Conservation (phyloP, 2,797 vertebrate species). For the Mus minutoides region DNA sequence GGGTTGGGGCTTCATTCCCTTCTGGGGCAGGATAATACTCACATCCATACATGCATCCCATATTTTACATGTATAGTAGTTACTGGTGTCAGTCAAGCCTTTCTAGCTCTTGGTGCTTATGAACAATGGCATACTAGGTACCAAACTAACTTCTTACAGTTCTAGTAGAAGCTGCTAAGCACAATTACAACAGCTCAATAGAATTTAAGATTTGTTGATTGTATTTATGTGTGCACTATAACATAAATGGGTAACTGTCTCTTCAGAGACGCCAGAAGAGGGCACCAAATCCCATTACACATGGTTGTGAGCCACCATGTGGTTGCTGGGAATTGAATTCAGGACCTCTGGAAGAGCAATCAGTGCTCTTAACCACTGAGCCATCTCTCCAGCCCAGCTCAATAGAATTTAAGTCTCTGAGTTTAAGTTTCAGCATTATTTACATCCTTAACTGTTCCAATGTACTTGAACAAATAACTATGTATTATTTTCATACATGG, state of each 20-base stretch:
- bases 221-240: too few relatives aligned
- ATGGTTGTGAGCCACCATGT: too few relatives aligned
- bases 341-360: too few relatives aligned
- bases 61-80: background rate
- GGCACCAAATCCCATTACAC: too few relatives aligned
- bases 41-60: background rate
- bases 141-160: background rate
- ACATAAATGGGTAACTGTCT: too few relatives aligned
- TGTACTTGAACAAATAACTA: background rate
- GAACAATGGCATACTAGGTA: background rate
- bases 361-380: too few relatives aligned
- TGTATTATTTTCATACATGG: background rate
- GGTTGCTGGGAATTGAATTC: too few relatives aligned
- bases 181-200: background rate
- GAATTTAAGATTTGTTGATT: background rate
- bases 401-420: background rate
- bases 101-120: background rate
- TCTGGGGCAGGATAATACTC: slow-evolving; percentile 24
- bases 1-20: background rate
- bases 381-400: too few relatives aligned
- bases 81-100: background rate
- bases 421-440: background rate
- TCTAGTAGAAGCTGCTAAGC: slow-evolving; percentile 16
- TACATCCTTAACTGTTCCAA: background rate
- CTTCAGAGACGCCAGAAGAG: too few relatives aligned